Evolutionary conservation across 2,113 vertebrate species (phyloP).

Genomic region (Salvator merianae): DNA sequence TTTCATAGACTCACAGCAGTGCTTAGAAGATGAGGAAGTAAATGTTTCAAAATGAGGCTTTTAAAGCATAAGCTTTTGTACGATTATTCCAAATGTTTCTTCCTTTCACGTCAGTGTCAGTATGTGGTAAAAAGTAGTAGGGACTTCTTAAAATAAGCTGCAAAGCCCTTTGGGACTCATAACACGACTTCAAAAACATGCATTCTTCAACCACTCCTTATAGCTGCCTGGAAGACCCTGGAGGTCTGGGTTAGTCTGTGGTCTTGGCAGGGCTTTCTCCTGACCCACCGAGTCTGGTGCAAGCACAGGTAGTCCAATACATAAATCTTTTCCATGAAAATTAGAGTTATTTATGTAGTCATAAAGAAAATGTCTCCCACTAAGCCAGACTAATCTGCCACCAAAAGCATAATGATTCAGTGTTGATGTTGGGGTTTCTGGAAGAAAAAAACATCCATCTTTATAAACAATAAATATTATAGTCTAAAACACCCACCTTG

Average conservation of each 20-base stretch:
- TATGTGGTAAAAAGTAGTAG: constrained; percentile 41
- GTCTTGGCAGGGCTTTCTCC: constrained; percentile 61
- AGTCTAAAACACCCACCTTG: constrained; percentile 13
- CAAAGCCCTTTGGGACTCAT: constrained; percentile 37
- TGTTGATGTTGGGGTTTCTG: not conserved
- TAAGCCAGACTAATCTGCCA: constrained; percentile 14
- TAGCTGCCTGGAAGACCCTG: constrained; percentile 43
- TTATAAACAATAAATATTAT: constrained; percentile 31
- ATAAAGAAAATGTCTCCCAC: constrained; percentile 33
- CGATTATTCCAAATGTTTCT: constrained; percentile 42
- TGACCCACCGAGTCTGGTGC: constrained; percentile 58
- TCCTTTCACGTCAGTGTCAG: constrained; percentile 11
- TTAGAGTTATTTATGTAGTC: constrained; percentile 61
- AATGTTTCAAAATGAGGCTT: not conserved
- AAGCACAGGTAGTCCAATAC: constrained; percentile 64
- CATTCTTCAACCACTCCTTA: constrained; percentile 66
- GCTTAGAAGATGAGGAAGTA: constrained; percentile 22
- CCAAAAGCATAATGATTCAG: constrained; percentile 29
- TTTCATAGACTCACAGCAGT: not conserved
- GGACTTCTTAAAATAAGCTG: constrained; percentile 56
- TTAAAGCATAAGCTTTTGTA: constrained; percentile 24
- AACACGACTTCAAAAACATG: constrained; percentile 61
- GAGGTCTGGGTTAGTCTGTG: constrained; percentile 58
- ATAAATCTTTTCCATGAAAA: constrained; percentile 67
- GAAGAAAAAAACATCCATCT: not conserved